Conservation (phyloP, 2,888 invertebrate species). For the Rhingia rostrata region DNA sequence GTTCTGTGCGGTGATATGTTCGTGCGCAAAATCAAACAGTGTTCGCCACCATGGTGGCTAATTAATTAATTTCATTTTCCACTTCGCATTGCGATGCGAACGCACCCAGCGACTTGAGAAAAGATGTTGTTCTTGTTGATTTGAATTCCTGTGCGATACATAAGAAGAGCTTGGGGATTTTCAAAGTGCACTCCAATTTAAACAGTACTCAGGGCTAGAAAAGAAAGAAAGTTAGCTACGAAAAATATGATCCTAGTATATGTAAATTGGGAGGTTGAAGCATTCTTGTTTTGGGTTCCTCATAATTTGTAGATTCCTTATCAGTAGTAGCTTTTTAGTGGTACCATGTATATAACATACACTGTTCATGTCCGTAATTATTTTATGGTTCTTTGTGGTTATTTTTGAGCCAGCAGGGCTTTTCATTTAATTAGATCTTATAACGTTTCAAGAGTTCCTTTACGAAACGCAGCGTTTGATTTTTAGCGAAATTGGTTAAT, state of each 20-base stretch:
- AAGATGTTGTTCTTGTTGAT: conserved; percentile 37
- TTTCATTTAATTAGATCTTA: no score
- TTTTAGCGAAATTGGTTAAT: no score
- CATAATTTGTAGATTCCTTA: no score
- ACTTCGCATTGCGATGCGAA: conserved; percentile 65
- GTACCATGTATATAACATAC: no score
- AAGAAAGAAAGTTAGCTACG: background rate
- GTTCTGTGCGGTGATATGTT: conserved; percentile 42
- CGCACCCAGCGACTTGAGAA: conserved; percentile 27
- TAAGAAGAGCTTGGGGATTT: conserved; percentile 38
- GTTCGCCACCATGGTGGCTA: conserved; percentile 74
- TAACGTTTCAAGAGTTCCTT: no score
- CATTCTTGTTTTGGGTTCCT: no score
- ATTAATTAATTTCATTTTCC: conserved; percentile 74
- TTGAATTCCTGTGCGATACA: conserved; percentile 43
- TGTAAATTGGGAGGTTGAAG: background rate
- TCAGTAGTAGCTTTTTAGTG: no score
- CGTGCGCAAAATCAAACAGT: conserved; percentile 62
- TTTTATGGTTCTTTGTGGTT: no score
- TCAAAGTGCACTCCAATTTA: background rate
- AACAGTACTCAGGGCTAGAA: conserved; percentile 15
- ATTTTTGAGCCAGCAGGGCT: no score
- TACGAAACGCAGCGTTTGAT: no score
- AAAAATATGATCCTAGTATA: background rate
- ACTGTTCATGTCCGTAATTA: no score